Percentiles rank a stretch among this genome's conserved stretches.
Evolutionary conservation across 2,113 vertebrate genomes (phyloP).

Genomic region (Platichthys stellatus): DNA sequence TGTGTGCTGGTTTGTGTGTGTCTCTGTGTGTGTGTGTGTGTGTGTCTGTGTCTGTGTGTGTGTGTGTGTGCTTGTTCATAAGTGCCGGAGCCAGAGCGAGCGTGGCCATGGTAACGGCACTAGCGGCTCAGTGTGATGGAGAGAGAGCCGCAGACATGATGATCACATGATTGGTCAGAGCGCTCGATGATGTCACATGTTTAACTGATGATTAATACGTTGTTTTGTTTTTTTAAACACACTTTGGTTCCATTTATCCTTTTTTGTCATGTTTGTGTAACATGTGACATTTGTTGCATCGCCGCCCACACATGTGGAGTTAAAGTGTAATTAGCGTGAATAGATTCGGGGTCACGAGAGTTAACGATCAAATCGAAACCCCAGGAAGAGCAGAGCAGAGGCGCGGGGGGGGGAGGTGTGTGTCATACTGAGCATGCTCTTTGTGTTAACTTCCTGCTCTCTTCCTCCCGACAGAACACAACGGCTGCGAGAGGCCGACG

Average conservation of each 20-base stretch:
- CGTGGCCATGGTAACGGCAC: conserved; percentile 79
- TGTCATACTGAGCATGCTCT: conserved; percentile 80
- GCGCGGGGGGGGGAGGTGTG: conserved; percentile 23
- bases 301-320: not conserved
- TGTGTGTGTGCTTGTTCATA: conserved; percentile 30
- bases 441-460: conserved; percentile 82
- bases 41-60: conserved; percentile 20
- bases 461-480: conserved; percentile 74
- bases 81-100: conserved; percentile 74
- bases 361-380: conserved; percentile 65
- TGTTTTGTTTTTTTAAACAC: not conserved
- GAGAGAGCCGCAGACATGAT: conserved; percentile 18
- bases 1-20: conserved; percentile 26
- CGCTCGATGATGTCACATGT: conserved; percentile 53
- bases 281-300: not conserved
- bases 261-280: not conserved
- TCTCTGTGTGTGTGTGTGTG: conserved; percentile 18
- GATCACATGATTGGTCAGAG: conserved; percentile 19
- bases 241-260: not conserved
- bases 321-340: not conserved
- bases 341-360: conserved; percentile 41
- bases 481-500: conserved; percentile 53
- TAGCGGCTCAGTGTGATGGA: conserved; percentile 80
- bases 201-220: not conserved
- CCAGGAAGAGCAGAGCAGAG: conserved; percentile 41